Conservation (phyloP, 2,888 invertebrate species). For the Odontocolon sp. region DNA sequence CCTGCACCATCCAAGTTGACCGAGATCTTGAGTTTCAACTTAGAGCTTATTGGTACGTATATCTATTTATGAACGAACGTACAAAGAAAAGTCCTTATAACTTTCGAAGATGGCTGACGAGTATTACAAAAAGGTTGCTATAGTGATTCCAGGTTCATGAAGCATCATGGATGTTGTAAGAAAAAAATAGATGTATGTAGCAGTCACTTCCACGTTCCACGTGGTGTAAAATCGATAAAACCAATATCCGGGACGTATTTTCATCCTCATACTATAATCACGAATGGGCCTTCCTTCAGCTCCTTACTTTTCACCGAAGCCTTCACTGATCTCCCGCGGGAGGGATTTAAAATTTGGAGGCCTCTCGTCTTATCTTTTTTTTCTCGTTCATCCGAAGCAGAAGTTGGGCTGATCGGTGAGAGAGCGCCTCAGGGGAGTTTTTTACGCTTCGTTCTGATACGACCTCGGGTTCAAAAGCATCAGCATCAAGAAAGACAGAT, state of each 20-base stretch:
- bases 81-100: background rate
- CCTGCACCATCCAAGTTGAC: background rate
- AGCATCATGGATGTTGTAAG: background rate
- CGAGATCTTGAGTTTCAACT: background rate
- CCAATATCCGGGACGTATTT: constrained; percentile 40
- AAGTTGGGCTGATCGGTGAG: background rate
- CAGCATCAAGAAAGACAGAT: background rate
- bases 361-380: constrained; percentile 20
- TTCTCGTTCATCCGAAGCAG: constrained; percentile 24
- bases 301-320: background rate
- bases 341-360: constrained; percentile 30
- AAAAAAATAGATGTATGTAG: background rate
- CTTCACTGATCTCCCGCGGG: constrained; percentile 7
- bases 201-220: background rate
- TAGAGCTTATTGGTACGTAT: too few relatives aligned
- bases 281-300: constrained; percentile 10
- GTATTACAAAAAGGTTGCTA: too few relatives aligned
- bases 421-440: constrained; percentile 15
- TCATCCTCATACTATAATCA: constrained; percentile 41
- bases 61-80: background rate
- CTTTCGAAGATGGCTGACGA: background rate
- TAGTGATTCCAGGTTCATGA: too few relatives aligned
- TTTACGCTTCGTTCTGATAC: constrained; percentile 4
- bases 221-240: constrained; percentile 44
- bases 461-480: constrained; percentile 11